A percentile compares a stretch with the other conserved stretches of the same genome.
phyloP scores from a whole-genome alignment of 2,797 vertebrate species.

The Dryobates pubescens region DNA sequence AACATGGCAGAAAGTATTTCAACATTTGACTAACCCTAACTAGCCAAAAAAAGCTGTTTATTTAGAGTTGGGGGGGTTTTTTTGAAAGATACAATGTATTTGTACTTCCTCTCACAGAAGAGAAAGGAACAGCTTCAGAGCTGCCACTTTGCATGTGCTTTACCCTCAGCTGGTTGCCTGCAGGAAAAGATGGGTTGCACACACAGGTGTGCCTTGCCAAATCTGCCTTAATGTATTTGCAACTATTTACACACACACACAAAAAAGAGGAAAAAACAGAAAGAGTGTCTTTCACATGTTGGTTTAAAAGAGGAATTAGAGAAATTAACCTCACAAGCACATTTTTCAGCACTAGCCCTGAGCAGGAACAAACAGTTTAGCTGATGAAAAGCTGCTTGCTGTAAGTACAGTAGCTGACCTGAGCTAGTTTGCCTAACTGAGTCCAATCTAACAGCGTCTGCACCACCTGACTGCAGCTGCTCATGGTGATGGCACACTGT shows the following conservation, averaged over 20 bases:
- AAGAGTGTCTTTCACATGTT: background rate
- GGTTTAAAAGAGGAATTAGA: slow-evolving; percentile 29
- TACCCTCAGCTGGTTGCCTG: background rate
- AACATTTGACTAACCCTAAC: background rate
- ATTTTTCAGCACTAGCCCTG: background rate
- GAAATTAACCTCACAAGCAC: background rate
- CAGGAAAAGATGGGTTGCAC: background rate
- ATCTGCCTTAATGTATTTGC: background rate
- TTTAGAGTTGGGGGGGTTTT: background rate
- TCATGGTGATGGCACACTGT: background rate
- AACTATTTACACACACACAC: background rate
- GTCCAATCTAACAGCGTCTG: background rate
- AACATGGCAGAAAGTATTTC: background rate
- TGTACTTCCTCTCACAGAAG: background rate
- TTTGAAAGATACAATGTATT: background rate
- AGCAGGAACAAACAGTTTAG: background rate
- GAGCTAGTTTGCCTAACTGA: background rate
- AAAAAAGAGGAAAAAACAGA: background rate
- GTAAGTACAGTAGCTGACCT: background rate
- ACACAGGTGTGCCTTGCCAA: slow-evolving; percentile 5
- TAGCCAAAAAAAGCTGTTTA: background rate
- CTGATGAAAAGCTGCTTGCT: background rate
- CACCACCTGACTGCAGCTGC: background rate
- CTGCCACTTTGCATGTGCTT: background rate
- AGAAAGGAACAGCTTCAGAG: background rate